Conservation (phyloP, 1,140 invertebrate species). For the Musca domestica region DNA sequence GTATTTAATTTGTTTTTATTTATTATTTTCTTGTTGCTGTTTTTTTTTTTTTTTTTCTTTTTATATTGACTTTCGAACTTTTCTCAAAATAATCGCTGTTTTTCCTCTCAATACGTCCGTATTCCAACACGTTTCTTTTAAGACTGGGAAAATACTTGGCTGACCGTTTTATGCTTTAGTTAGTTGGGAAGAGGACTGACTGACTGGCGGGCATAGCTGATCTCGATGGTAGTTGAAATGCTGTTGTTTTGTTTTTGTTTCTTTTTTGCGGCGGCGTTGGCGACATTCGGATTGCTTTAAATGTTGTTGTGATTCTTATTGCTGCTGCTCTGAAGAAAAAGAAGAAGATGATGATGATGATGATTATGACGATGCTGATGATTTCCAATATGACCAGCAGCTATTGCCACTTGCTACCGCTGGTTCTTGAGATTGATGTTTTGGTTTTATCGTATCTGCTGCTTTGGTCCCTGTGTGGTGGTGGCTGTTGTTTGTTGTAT, state of each 20-base stretch:
- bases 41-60: neutral
- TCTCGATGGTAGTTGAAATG: conserved; percentile 22
- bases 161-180: conserved; percentile 29
- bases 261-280: too few relatives aligned
- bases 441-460: too few relatives aligned
- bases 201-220: conserved; percentile 6
- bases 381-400: too few relatives aligned
- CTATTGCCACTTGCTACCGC: too few relatives aligned
- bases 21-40: neutral
- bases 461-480: too few relatives aligned
- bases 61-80: neutral
- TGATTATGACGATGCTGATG: too few relatives aligned
- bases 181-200: conserved; percentile 33
- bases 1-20: conserved; percentile 11
- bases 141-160: conserved; percentile 44
- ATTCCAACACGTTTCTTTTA: conserved; percentile 45
- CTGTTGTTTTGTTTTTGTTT: conserved; percentile 17
- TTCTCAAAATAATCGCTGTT: neutral
- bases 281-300: too few relatives aligned
- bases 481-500: too few relatives aligned
- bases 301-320: too few relatives aligned
- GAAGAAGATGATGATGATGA: too few relatives aligned
- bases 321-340: too few relatives aligned
- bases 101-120: conserved; percentile 41
- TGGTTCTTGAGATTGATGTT: too few relatives aligned